Base-by-base conservation (phyloP, 2,888 invertebrate genomes). In the Acanthoscelides obtectus region DNA sequence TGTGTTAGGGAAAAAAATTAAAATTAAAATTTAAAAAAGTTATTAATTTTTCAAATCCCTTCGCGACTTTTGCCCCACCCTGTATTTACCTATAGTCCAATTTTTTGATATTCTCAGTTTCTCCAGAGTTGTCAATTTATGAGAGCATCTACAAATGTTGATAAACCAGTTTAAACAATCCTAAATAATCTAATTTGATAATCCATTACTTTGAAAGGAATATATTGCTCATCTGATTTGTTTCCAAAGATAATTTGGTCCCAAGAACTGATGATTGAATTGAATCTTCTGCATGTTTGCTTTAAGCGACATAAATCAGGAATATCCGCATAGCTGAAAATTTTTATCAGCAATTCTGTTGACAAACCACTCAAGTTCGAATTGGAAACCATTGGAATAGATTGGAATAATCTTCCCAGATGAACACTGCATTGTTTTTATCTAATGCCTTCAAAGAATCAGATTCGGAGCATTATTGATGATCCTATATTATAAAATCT, bases 1-100 rank as follows among this genome's bases (percentile, higher is more conserved):
- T n/a, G n/a, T n/a, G n/a, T n/a, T n/a, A n/a, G n/a, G n/a, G n/a
- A n/a, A n/a, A n/a, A n/a, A n/a, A n/a, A n/a, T n/a, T n/a, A n/a
- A n/a, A n/a, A n/a, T n/a, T n/a, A n/a, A n/a, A n/a, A n/a, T n/a
- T n/a, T n/a, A n/a, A n/a, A n/a, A n/a, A n/a, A n/a, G n/a, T n/a
- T n/a, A n/a, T n/a, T n/a, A n/a, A n/a, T n/a, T n/a, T n/a, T n/a
- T n/a, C n/a, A n/a, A n/a, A n/a, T n/a, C n/a, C n/a, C n/a, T n/a
- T n/a, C n/a, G n/a, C n/a, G n/a, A n/a, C n/a, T n/a, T n/a, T n/a
- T n/a, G n/a, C n/a, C n/a, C n/a, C n/a, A n/a, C n/a, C n/a, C n/a
- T n/a, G n/a, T n/a, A 90, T 69, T 83, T 83, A 0, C 89, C 90
- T 68, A 82, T 83, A n/a, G 85, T 79, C 90, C 90, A 90, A 78